Conservation (phyloP, 1,140 invertebrate species). For the Solenopsis fugax region DNA sequence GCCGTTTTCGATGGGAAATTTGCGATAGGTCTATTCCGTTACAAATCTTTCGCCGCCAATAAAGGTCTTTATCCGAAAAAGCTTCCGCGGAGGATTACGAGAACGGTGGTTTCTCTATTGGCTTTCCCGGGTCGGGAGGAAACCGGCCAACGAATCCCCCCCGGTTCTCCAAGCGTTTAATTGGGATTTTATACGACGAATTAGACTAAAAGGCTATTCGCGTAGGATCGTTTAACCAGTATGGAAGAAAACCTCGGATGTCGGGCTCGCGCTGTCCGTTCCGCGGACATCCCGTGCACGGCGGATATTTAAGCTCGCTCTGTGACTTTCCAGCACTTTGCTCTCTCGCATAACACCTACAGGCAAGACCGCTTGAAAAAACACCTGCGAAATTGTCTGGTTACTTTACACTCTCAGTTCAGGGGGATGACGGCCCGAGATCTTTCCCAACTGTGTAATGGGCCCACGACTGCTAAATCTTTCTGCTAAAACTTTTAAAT, state of each 20-base stretch:
- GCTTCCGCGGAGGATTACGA: conserved; percentile 69
- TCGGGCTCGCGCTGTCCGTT: conserved; percentile 15
- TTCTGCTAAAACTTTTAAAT: conserved; percentile 11
- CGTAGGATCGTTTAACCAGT: conserved; percentile 57
- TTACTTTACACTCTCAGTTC: conserved; percentile 45
- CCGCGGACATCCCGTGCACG: background rate
- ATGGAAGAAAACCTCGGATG: conserved; percentile 47
- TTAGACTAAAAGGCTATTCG: conserved; percentile 80
- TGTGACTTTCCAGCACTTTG: conserved; percentile 46
- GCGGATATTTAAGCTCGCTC: conserved; percentile 43
- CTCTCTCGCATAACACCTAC: conserved; percentile 54
- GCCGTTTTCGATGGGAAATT: conserved; percentile 29
- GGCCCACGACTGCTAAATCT: conserved; percentile 6
- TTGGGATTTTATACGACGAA: conserved; percentile 79
- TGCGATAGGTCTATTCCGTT: conserved; percentile 54
- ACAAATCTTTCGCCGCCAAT: conserved; percentile 77
- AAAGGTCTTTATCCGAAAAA: conserved; percentile 68
- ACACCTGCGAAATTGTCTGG: conserved; percentile 46
- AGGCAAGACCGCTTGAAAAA: conserved; percentile 41
- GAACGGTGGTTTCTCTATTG: conserved; percentile 76
- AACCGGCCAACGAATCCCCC: background rate
- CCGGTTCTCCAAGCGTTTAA: conserved; percentile 70
- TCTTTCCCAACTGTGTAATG: conserved; percentile 37
- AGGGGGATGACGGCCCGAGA: conserved; percentile 4
- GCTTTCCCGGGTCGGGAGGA: conserved; percentile 45